These are phyloP conservation scores for Hyaena hyaena DNA, from an alignment of 2,113 vertebrate genomes.

Conservation along the genomic window DNA sequence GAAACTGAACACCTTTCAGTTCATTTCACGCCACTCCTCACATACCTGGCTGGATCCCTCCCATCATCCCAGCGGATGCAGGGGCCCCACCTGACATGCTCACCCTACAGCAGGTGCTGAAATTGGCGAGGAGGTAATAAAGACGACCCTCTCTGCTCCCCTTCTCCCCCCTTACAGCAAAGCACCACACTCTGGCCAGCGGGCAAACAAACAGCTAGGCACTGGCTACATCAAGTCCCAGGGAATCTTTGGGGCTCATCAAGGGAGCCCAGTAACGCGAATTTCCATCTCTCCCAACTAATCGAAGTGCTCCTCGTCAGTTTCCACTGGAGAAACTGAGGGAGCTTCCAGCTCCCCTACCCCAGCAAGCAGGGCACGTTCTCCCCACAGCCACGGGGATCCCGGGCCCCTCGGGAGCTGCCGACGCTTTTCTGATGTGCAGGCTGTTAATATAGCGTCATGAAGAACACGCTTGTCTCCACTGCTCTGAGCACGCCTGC, in stretches of 20 bases:
- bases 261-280: not conserved
- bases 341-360: not conserved
- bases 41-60: not conserved
- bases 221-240: rapidly evolving
- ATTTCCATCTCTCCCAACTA: not conserved
- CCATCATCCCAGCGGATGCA: not conserved
- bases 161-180: not conserved
- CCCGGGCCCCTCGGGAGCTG: not conserved
- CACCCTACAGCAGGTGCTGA: rapidly evolving
- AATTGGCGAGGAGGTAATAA: not conserved
- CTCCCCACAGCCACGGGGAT: not conserved
- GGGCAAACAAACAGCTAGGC: not conserved
- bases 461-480: conserved; percentile 8
- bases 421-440: not conserved
- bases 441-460: not conserved
- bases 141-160: not conserved
- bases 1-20: not conserved
- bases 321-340: not conserved
- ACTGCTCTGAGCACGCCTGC: not conserved
- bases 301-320: not conserved
- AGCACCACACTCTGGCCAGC: not conserved
- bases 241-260: not conserved
- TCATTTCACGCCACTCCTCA: no score
- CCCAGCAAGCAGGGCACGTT: not conserved
- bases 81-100: not conserved